Evolutionary conservation across 2,888 invertebrate genomes (phyloP), one percentile per base, ranked within the genome.

Genomic region (Busseola fusca): DNA sequence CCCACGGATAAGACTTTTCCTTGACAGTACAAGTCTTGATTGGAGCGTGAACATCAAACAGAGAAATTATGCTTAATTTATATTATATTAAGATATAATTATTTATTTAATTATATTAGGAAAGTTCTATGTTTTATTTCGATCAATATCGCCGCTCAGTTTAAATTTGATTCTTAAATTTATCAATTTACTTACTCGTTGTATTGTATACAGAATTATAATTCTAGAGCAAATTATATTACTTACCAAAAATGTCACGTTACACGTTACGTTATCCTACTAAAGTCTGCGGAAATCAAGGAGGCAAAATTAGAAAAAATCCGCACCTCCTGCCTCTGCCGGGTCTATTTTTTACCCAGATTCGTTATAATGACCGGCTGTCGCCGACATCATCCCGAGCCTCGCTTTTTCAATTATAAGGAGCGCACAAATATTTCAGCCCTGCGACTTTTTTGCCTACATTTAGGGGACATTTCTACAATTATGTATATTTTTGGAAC

Each of bases 321-420:
- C 69, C 63, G 30, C 25, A 37, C 66, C 79, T 64, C 58, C 60
- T 27, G 64, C 60, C 50, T 60, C 64, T 52, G 79, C 57, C 56
- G 63, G 56, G 64, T 42, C 74, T 62, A 71, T 80, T 83, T 81
- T 77, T 81, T 73, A 66, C 74, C 50, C 71, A 58, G 83, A 83
- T 76, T 83, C 69, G 83, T 77, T 78, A 73, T 76, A 84, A 84
- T 76, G 84, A 73, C 78, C 83, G 78, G 84, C 85, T 84, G 83
- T 85, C 85, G 78, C 81, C 76, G 25, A 45, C 72, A 56, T 68
- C 69, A 54, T 69, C 79, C 82, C 65, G 25, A 56, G 70, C 74
- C 74, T 67, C 72, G 76, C 62, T 74, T 80, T 83, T 83, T 77
- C 85, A 84, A 83, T 83, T 84, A 84, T 80, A 78, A 76, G 78